phyloP scores from a whole-genome alignment of 2,888 invertebrate genomes.

The Athetis lepigone region DNA sequence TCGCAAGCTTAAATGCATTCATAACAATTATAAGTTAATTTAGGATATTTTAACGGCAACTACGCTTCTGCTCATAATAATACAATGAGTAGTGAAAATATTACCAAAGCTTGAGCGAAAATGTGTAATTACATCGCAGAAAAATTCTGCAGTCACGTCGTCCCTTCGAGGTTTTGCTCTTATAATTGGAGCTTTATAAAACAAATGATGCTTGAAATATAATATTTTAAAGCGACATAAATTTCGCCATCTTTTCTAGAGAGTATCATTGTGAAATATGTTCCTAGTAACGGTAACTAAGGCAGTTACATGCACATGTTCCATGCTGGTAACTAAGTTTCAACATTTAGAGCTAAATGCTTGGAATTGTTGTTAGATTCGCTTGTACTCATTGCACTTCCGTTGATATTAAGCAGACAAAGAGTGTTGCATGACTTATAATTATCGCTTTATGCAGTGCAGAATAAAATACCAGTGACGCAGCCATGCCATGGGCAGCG shows the following conservation, averaged over 20 bases:
- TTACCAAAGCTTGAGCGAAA: neutral
- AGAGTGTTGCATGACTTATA: slow-evolving; percentile 1
- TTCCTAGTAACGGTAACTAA: slow-evolving; percentile 24
- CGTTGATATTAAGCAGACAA: neutral
- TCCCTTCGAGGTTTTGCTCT: neutral
- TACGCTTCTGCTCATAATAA: slow-evolving; percentile 7
- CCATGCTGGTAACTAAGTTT: slow-evolving; percentile 45
- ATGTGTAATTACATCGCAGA: slow-evolving; percentile 2
- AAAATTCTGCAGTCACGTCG: slow-evolving; percentile 2
- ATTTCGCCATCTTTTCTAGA: slow-evolving; percentile 1
- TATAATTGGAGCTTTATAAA: slow-evolving; percentile 19
- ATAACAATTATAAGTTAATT: slow-evolving; percentile 47
- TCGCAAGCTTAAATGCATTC: slow-evolving; percentile 42
- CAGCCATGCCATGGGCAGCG: no score
- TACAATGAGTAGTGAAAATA: slow-evolving; percentile 6
- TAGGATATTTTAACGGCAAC: slow-evolving; percentile 9
- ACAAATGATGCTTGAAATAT: neutral
- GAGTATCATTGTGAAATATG: slow-evolving; percentile 36
- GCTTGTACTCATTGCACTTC: slow-evolving; percentile 7
- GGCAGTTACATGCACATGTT: slow-evolving; percentile 50
- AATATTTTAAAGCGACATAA: slow-evolving; percentile 4
- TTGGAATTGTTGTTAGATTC: slow-evolving; percentile 30
- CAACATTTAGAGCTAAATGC: slow-evolving; percentile 29
- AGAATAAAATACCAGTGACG: neutral
- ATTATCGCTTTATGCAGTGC: neutral